Percentiles rank a stretch among this genome's conserved stretches.
phyloP scores from a whole-genome alignment of 35 echinoderm and acorn worm species.

The Ophiothrix spiculata region DNA sequence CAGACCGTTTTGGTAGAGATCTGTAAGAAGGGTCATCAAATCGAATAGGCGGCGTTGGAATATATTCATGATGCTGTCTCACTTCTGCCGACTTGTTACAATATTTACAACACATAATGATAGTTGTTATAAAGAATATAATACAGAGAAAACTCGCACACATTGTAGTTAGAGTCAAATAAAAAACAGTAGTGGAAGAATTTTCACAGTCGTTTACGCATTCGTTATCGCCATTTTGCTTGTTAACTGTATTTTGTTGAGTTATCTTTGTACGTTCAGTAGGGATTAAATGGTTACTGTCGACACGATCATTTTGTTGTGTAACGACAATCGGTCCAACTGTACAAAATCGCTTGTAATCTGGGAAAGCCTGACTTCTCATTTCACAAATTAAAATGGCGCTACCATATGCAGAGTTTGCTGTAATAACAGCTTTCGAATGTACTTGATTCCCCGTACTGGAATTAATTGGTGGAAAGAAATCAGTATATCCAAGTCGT shows the following conservation, averaged over 20 bases:
- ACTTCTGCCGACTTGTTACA: not conserved
- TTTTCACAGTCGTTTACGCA: too few relatives aligned
- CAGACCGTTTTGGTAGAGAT: not conserved
- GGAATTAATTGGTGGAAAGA: not conserved
- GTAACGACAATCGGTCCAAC: not conserved
- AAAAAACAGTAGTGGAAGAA: not conserved
- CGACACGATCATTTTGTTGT: too few relatives aligned
- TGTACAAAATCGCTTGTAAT: not conserved
- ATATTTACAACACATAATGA: conserved; percentile 10
- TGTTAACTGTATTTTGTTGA: too few relatives aligned
- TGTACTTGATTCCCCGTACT: not conserved
- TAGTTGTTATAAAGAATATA: not conserved
- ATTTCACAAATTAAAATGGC: not conserved
- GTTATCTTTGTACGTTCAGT: too few relatives aligned
- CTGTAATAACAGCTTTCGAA: not conserved
- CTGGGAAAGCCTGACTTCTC: not conserved
- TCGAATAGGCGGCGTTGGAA: not conserved
- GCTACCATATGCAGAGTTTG: not conserved
- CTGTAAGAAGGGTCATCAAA: not conserved
- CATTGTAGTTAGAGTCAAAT: not conserved
- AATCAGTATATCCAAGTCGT: not conserved
- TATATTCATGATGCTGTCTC: not conserved
- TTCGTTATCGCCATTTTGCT: too few relatives aligned
- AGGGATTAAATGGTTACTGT: too few relatives aligned
- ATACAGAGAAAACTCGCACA: not conserved